phyloP scores from a whole-genome alignment of 2,113 vertebrate genomes.

The Menidia beryllina region DNA sequence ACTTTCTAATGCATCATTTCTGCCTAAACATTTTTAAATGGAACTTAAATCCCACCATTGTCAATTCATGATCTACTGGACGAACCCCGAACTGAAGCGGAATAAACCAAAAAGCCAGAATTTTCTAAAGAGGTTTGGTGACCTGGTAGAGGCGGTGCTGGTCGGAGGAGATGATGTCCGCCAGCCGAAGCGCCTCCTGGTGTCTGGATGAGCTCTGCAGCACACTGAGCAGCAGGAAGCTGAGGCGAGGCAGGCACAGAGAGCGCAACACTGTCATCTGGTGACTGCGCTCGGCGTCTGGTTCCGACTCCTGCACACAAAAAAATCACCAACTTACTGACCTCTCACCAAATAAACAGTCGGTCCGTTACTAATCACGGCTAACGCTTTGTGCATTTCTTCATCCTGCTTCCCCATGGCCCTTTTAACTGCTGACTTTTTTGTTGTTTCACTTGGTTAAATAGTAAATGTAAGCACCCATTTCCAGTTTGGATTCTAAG shows the following conservation, averaged over 20 bases:
- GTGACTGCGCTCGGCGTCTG: constrained; percentile 87
- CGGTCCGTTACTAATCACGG: too few relatives aligned
- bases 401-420: too few relatives aligned
- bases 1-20: neutral
- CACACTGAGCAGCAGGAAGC: constrained; percentile 91
- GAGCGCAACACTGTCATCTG: constrained; percentile 90
- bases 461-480: neutral
- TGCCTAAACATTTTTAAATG: neutral
- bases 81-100: neutral
- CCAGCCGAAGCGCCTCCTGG: constrained; percentile 92
- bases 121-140: neutral
- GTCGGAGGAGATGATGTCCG: constrained; percentile 92
- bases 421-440: too few relatives aligned
- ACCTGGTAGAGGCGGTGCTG: constrained; percentile 91
- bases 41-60: too few relatives aligned
- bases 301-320: constrained; percentile 86
- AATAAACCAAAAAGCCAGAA: neutral
- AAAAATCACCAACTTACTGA: neutral
- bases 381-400: too few relatives aligned
- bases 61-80: too few relatives aligned
- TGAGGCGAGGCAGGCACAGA: constrained; percentile 92
- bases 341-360: too few relatives aligned
- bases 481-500: neutral
- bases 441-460: too few relatives aligned
- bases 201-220: constrained; percentile 90